A percentile compares a stretch with the other conserved stretches of the same genome.
Conservation (phyloP, 2,888 invertebrate species). For the Eilema caniola region DNA sequence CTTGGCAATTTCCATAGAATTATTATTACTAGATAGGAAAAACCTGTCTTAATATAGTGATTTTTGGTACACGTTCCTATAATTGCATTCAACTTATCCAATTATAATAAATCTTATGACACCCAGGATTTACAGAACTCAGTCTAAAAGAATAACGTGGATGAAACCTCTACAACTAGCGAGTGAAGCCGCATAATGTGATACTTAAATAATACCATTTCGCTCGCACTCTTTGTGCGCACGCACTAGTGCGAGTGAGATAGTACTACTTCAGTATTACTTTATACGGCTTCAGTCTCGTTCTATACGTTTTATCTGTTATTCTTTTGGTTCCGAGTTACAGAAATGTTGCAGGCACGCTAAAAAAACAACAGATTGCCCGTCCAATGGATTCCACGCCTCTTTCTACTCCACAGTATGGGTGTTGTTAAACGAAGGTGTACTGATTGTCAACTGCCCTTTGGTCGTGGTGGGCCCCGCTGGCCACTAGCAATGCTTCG, state of each 20-base stretch:
- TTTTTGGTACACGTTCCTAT: neutral
- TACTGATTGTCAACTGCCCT: constrained; percentile 95
- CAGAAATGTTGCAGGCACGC: constrained; percentile 35
- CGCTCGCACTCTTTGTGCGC: no score
- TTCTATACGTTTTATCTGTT: no score
- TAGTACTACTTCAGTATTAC: no score
- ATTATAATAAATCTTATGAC: constrained; percentile 4
- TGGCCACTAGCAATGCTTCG: constrained; percentile 88
- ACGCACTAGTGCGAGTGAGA: no score
- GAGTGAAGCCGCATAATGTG: no score
- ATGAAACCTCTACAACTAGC: no score
- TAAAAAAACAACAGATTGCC: constrained; percentile 40
- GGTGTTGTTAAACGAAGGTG: constrained; percentile 68
- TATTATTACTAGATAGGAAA: neutral
- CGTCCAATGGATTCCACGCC: constrained; percentile 13
- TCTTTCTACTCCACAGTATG: constrained; percentile 37
- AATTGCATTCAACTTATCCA: neutral
- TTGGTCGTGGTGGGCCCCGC: constrained; percentile 76
- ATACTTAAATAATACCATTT: no score
- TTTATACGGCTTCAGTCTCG: no score
- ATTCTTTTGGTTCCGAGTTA: no score
- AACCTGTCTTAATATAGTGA: neutral
- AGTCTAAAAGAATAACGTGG: no score
- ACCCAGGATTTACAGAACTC: no score
- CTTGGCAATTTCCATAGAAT: neutral